phyloP scores from a whole-genome alignment of 2,888 invertebrate species.

The Eledone cirrhosa region DNA sequence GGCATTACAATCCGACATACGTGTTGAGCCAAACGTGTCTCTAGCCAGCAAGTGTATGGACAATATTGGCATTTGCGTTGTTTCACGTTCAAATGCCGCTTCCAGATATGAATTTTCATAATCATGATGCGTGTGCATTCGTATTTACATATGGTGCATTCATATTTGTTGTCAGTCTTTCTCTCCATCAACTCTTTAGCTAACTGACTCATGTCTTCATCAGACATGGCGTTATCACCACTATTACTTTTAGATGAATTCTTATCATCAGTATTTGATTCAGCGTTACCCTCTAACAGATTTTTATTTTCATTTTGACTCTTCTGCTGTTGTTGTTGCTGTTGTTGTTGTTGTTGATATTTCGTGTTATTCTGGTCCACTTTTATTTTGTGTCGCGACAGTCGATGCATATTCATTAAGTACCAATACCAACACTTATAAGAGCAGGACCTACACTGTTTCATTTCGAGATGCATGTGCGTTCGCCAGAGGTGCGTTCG shows the following conservation, averaged over 20 bases:
- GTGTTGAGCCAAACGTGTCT: not conserved
- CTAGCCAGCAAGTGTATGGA: slow-evolving; percentile 8
- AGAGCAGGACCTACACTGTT: slow-evolving; percentile 14
- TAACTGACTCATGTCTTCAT: slow-evolving; percentile 9
- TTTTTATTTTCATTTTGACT: not conserved
- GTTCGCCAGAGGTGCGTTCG: slow-evolving; percentile 16
- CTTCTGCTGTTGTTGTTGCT: not conserved
- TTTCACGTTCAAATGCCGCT: slow-evolving; percentile 4
- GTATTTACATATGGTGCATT: slow-evolving; percentile 4
- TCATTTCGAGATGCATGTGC: slow-evolving; percentile 14
- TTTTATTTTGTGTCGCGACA: slow-evolving; percentile 3
- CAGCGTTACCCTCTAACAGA: not conserved
- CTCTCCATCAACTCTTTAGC: not conserved
- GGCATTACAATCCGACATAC: not conserved
- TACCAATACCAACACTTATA: slow-evolving; percentile 16
- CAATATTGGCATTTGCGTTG: not conserved
- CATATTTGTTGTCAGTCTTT: not conserved
- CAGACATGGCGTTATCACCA: not conserved
- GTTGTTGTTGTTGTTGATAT: not conserved
- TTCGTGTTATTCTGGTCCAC: not conserved
- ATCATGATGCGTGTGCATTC: slow-evolving; percentile 7
- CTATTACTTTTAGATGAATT: not conserved
- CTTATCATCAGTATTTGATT: not conserved
- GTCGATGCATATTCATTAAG: slow-evolving; percentile 13
- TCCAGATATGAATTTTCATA: slow-evolving; percentile 22